Conservation (phyloP, 2,888 invertebrate species). For the Coenonympha arcania region DNA sequence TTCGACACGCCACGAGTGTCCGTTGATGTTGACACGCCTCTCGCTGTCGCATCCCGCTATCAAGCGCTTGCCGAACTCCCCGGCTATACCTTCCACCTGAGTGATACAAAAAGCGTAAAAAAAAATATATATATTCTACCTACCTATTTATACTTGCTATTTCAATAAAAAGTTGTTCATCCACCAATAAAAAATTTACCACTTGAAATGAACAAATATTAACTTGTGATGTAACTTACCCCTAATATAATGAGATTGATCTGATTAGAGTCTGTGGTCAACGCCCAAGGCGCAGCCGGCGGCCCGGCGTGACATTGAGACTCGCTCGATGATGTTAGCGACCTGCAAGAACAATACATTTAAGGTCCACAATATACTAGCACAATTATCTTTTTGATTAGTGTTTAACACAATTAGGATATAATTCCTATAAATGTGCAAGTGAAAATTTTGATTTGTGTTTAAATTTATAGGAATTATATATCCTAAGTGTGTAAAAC, state of each 20-base stretch:
- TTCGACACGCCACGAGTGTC: slow-evolving; percentile 72
- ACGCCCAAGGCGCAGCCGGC: slow-evolving; percentile 67
- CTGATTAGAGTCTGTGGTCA: slow-evolving; percentile 67
- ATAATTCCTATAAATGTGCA: too few species aligned
- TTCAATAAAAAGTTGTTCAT: too few species aligned
- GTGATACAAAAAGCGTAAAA: not conserved
- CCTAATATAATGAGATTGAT: slow-evolving; percentile 93
- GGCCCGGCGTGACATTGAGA: slow-evolving; percentile 62
- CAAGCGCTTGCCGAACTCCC: slow-evolving; percentile 89
- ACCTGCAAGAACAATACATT: slow-evolving; percentile 35
- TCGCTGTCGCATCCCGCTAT: slow-evolving; percentile 90
- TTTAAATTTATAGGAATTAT: too few species aligned
- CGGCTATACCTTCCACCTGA: slow-evolving; percentile 84
- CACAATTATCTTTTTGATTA: too few species aligned
- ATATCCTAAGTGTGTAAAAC: too few species aligned
- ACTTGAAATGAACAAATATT: too few species aligned
- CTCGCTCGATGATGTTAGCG: slow-evolving; percentile 59
- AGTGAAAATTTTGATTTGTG: too few species aligned
- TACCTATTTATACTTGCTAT: too few species aligned
- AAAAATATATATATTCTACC: too few species aligned
- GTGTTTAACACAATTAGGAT: too few species aligned
- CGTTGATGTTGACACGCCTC: slow-evolving; percentile 84
- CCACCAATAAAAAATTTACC: too few species aligned
- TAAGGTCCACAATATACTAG: too few species aligned
- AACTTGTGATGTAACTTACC: slow-evolving; percentile 49